phyloP scores from a whole-genome alignment of 2,888 invertebrate species.

The Osmoderma eremita region DNA sequence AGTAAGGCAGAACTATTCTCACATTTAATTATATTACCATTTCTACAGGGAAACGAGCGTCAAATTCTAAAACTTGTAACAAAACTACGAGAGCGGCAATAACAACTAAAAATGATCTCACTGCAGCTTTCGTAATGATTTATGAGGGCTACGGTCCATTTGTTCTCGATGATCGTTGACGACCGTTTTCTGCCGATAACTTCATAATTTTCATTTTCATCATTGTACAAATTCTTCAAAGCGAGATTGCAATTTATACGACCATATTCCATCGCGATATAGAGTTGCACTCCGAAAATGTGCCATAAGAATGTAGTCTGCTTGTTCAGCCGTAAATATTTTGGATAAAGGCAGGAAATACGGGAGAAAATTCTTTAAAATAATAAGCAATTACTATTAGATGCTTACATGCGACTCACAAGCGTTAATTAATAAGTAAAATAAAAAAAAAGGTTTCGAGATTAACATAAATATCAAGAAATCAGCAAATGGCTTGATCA shows the following conservation, averaged over 20 bases:
- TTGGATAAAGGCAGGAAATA: too few species aligned
- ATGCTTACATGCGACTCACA: background rate
- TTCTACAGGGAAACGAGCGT: too few species aligned
- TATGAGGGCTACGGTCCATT: background rate
- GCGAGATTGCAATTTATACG: slow-evolving; percentile 4
- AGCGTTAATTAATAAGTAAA: slow-evolving; percentile 1
- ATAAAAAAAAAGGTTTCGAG: background rate
- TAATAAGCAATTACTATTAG: too few species aligned
- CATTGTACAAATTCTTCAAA: background rate
- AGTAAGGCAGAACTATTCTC: too few species aligned
- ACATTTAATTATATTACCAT: too few species aligned
- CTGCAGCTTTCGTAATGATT: background rate
- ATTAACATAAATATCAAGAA: background rate
- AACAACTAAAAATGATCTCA: too few species aligned
- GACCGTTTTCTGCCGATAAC: background rate
- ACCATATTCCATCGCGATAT: background rate
- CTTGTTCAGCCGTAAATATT: background rate
- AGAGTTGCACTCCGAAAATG: slow-evolving; percentile 5
- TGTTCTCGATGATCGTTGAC: too few species aligned
- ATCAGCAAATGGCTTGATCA: background rate
- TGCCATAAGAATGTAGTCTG: slow-evolving; percentile 1
- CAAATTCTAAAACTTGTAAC: too few species aligned
- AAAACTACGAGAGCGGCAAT: too few species aligned
- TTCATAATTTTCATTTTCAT: background rate
- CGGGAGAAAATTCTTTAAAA: too few species aligned